Percentiles rank a stretch among this genome's conserved stretches.
These are phyloP conservation scores for Lasiurus borealis DNA, from an alignment of 2,113 vertebrate genomes.

Conservation along the genomic window DNA sequence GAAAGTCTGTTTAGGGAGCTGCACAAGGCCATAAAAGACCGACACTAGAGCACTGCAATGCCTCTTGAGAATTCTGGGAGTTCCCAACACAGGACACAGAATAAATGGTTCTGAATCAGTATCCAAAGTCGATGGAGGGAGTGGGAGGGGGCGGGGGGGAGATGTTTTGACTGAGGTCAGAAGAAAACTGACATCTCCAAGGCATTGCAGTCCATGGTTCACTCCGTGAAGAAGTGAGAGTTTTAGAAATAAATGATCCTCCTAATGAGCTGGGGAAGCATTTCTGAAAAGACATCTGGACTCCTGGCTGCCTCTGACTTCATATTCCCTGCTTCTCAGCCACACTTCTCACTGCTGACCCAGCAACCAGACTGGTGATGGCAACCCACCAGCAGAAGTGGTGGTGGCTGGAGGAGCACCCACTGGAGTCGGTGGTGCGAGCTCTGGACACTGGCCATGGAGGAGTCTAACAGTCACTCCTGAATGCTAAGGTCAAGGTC, in stretches of 20 bases:
- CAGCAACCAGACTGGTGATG: not conserved
- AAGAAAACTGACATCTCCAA: not conserved
- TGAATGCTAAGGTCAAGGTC: no score
- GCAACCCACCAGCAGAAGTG: no score
- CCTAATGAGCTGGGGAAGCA: not conserved
- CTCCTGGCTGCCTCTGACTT: not conserved
- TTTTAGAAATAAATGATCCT: not conserved
- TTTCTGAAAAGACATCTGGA: not conserved
- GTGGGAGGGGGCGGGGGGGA: not conserved
- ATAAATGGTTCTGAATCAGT: not conserved
- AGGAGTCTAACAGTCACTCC: no score
- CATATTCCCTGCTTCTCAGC: no score
- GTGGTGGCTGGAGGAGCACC: no score
- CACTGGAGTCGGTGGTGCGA: no score
- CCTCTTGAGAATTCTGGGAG: not conserved
- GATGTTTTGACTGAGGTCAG: not conserved
- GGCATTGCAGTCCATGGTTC: not conserved
- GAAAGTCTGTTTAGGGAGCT: not conserved
- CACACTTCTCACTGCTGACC: not conserved
- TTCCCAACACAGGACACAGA: not conserved
- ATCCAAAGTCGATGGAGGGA: not conserved
- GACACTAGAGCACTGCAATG: not conserved
- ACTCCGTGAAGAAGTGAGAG: not conserved
- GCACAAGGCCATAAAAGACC: not conserved
- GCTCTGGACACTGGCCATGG: no score